These are phyloP conservation scores for Caenorhabditis inopinata DNA, from an alignment of 1,140 invertebrate genomes.

Conservation along the genomic window DNA sequence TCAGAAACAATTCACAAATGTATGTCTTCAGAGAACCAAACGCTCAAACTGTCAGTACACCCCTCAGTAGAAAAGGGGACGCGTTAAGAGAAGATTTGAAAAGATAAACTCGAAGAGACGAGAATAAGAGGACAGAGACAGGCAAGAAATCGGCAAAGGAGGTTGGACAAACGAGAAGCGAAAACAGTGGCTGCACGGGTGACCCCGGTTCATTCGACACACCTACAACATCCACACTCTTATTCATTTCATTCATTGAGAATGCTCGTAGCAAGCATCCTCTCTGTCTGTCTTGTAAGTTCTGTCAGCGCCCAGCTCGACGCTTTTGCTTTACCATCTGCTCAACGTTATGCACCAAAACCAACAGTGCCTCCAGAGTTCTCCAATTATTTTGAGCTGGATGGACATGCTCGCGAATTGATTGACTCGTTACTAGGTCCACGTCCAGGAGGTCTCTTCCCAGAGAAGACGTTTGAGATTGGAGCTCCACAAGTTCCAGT, in stretches of 20 bases:
- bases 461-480: slow-evolving; percentile 65
- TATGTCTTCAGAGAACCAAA: slow-evolving; percentile 15
- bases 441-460: slow-evolving; percentile 64
- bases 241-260: slow-evolving; percentile 15
- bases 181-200: background rate
- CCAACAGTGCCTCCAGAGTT: slow-evolving; percentile 63
- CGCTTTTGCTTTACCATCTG: slow-evolving; percentile 56
- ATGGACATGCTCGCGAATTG: slow-evolving; percentile 64
- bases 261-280: slow-evolving; percentile 4
- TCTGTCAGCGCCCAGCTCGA: slow-evolving; percentile 51
- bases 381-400: slow-evolving; percentile 62
- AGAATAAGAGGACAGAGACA: background rate
- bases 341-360: slow-evolving; percentile 57
- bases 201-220: slow-evolving; percentile 31
- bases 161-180: slow-evolving; percentile 28
- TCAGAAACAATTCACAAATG: background rate
- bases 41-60: background rate
- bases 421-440: slow-evolving; percentile 61
- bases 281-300: slow-evolving; percentile 32
- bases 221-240: slow-evolving; percentile 25
- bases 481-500: slow-evolving; percentile 32
- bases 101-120: slow-evolving; percentile 24
- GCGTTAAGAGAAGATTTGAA: background rate
- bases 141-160: slow-evolving; percentile 11
- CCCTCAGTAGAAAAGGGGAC: background rate